Evolutionary conservation across 2,888 invertebrate species (phyloP), one percentile per base, ranked within the genome.

Genomic region (Podabrus alpinus): DNA sequence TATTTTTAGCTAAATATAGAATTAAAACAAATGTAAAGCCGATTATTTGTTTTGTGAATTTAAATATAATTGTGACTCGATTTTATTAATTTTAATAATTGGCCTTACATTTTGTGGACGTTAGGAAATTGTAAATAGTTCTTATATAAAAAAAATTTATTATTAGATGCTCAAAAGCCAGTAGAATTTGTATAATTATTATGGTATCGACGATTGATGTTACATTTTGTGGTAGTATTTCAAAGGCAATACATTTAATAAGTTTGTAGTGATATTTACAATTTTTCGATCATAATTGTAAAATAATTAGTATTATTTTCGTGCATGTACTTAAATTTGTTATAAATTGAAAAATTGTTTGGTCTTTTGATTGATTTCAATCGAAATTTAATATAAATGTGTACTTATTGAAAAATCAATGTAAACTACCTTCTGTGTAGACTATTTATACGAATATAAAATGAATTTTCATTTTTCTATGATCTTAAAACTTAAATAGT

Each of bases 101-200:
- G 69, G 75, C 75, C 62, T 72, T 71, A 71, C 25, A 69, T 70
- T 74, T 75, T 67, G 64, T 60, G 66, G 67, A 61, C 45, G 62
- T 74, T 75, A 75, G 75, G 72, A 69, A 75, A 75, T 75, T 75
- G 75, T 75, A 75, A 66, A 72, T 72, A 74, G 62, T 67, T 74
- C 15, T 15, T 70, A 70, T 29, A 45, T 67, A 74, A 67, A 45
- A n/a, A 16, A 62, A 62, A 66, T 64, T 72, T 68, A 64, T 69
- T 68, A 73, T 45, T 69, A 72, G 72, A 75, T 72, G 75, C 75
- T 75, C 75, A 75, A 75, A 72, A 69, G 69, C 45, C 45, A 25
- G 16, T 68, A 45, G 13, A 59, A 64, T 67, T 25, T 15, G 29
- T 67, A 25, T 15, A 29, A 25, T 24, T 21, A 66, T 66, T 66